Percentiles rank a stretch among this genome's conserved stretches.
phyloP scores from a whole-genome alignment of 2,888 invertebrate species.

The Cybosia mesomella region DNA sequence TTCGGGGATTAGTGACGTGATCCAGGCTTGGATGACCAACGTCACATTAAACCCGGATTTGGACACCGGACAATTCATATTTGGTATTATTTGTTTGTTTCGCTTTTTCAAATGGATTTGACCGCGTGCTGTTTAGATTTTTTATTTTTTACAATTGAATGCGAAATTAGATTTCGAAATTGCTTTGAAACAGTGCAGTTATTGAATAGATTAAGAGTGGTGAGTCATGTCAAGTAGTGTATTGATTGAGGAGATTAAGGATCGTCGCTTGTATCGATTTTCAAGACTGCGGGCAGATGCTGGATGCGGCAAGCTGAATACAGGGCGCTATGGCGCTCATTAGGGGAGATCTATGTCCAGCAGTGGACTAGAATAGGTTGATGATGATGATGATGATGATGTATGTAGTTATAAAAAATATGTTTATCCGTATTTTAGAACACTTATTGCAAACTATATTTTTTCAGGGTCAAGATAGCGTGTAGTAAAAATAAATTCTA shows the following conservation, averaged over 20 bases:
- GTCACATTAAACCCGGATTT: constrained; percentile 83
- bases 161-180: constrained; percentile 18
- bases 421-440: too few species aligned
- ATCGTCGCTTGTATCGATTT: not conserved
- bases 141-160: constrained; percentile 19
- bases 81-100: constrained; percentile 66
- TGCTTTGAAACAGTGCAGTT: not conserved
- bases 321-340: too few species aligned
- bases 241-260: not conserved
- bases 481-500: too few species aligned
- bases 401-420: too few species aligned
- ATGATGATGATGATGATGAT: too few species aligned
- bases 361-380: too few species aligned
- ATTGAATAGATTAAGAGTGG: not conserved
- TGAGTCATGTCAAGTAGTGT: not conserved
- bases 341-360: too few species aligned
- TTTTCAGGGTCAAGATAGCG: too few species aligned
- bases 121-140: constrained; percentile 34
- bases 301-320: too few species aligned
- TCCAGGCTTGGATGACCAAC: constrained; percentile 83
- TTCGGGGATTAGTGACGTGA: constrained; percentile 81
- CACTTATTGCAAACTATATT: too few species aligned
- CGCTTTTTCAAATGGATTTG: constrained; percentile 47
- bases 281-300: too few species aligned
- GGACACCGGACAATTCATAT: constrained; percentile 78